Evolutionary conservation across 2,797 vertebrate species (phyloP).

Genomic region (Natrix natrix): DNA sequence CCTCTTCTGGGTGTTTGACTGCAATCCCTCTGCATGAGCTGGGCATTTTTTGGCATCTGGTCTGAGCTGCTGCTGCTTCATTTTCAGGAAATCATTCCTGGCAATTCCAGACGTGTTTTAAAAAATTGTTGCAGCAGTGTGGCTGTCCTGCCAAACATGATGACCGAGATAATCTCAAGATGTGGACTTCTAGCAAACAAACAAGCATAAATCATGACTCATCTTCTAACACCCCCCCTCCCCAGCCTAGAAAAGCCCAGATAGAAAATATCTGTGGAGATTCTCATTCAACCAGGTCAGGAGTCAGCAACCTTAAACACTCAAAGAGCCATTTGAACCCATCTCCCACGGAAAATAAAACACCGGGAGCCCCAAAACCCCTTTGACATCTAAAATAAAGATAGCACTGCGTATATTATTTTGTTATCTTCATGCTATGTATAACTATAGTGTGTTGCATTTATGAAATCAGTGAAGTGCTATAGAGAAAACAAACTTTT

Average conservation of each 20-base stretch:
- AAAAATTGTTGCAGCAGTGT: not conserved
- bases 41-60: not conserved
- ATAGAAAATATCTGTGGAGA: not conserved
- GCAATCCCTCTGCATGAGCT: slow-evolving; percentile 10
- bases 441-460: too few relatives aligned
- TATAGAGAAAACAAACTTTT: too few relatives aligned
- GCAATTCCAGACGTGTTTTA: slow-evolving; percentile 4
- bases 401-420: too few relatives aligned
- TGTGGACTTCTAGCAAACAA: not conserved
- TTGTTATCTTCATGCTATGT: too few relatives aligned
- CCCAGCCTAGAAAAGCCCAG: not conserved
- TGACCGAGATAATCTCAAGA: not conserved
- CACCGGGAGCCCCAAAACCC: too few relatives aligned
- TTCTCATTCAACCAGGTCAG: too few relatives aligned
- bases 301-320: too few relatives aligned
- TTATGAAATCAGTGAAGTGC: too few relatives aligned
- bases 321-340: too few relatives aligned
- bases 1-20: not conserved
- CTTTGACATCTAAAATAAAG: too few relatives aligned
- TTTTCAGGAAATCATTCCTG: slow-evolving; percentile 31
- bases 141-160: not conserved
- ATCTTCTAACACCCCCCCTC: too few relatives aligned
- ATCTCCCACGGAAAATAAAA: too few relatives aligned
- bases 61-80: not conserved
- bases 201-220: not conserved